phyloP scores from a whole-genome alignment of 2,113 vertebrate species.

The Parus major region DNA sequence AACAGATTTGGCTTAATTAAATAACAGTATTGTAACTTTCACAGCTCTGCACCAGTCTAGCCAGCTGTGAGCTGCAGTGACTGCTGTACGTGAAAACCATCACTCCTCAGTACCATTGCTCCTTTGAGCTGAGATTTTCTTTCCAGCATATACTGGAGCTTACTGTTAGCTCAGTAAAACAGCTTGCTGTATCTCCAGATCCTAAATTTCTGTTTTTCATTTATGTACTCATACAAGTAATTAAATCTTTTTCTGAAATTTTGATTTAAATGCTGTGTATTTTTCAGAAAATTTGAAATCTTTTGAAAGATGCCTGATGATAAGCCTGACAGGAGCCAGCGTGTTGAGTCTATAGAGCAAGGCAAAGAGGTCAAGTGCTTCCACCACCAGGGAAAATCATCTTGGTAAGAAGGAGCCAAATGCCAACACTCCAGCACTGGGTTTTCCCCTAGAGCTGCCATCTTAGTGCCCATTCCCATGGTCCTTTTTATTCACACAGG shows the following conservation, averaged over 20 bases:
- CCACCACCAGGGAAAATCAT: background rate
- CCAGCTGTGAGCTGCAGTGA: background rate
- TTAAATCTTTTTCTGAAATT: background rate
- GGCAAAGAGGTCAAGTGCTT: background rate
- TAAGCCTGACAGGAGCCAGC: background rate
- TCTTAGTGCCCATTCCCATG: background rate
- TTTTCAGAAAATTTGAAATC: background rate
- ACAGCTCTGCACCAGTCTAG: background rate
- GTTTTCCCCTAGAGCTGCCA: background rate
- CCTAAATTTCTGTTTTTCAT: background rate
- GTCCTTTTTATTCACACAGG: background rate
- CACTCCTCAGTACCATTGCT: background rate
- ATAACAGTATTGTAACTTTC: background rate
- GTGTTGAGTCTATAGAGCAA: background rate
- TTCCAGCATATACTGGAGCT: background rate
- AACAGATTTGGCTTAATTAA: background rate
- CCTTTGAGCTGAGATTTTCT: background rate
- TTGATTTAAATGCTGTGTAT: background rate
- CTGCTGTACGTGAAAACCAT: background rate
- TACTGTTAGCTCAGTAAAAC: background rate
- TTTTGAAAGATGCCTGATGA: background rate
- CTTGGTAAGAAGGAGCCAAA: background rate
- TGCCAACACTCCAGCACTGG: background rate
- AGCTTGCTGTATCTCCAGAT: accelerated
- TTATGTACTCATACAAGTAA: background rate